Conservation (phyloP, 2,113 vertebrate genomes). For the Rhinopithecus roxellana region DNA sequence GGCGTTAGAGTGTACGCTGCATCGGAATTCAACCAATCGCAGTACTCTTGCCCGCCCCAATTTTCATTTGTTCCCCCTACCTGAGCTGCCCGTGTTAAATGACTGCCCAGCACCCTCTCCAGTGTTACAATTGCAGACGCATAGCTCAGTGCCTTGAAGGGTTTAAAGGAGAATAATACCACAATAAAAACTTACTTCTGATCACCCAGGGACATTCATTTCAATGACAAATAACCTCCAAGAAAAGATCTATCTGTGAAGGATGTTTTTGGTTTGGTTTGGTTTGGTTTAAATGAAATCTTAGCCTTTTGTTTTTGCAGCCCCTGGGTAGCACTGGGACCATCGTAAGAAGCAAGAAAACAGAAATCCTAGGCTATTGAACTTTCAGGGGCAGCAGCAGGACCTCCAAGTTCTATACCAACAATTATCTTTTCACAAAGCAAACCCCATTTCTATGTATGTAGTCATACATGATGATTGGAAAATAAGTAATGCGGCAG, state of each 20-base stretch:
- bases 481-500: neutral
- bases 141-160: neutral
- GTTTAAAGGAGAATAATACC: conserved; percentile 53
- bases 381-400: neutral
- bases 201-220: neutral
- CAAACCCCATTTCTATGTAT: neutral
- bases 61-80: conserved; percentile 57
- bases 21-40: conserved; percentile 63
- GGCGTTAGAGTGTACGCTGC: conserved; percentile 35
- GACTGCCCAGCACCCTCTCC: neutral
- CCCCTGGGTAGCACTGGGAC: neutral
- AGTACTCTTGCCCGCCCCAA: neutral
- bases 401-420: neutral
- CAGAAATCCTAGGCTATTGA: neutral
- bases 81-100: conserved; percentile 1
- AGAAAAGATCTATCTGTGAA: neutral
- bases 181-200: conserved; percentile 17
- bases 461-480: neutral
- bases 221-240: conserved; percentile 10
- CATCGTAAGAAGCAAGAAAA: neutral
- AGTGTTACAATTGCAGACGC: neutral
- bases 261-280: neutral
- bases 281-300: neutral
- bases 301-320: neutral
- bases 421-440: neutral